Percentiles rank a stretch among this genome's conserved stretches.
Conservation (phyloP, 2,797 vertebrate species). For the Mormyrops attenuatus region DNA sequence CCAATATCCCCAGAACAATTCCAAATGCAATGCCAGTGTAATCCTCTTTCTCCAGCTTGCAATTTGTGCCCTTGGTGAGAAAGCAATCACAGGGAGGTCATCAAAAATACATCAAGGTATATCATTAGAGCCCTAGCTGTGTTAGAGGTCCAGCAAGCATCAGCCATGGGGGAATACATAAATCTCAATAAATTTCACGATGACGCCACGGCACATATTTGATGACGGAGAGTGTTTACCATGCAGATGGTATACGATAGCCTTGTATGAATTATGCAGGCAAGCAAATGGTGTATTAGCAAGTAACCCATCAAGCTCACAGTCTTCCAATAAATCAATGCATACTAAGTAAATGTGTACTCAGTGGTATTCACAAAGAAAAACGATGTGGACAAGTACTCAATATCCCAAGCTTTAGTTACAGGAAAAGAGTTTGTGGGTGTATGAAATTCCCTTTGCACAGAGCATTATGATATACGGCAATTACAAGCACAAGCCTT, state of each 20-base stretch:
- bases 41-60: neutral
- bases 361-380: neutral
- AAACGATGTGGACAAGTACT: neutral
- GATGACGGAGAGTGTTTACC: neutral
- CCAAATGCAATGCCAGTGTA: neutral
- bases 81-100: neutral
- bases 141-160: neutral
- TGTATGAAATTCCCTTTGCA: neutral
- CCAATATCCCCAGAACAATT: neutral
- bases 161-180: neutral
- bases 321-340: neutral
- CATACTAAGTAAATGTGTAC: neutral
- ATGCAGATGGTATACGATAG: neutral
- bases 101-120: neutral
- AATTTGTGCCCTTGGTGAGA: neutral
- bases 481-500: neutral
- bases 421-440: neutral
- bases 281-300: neutral
- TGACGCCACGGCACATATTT: neutral
- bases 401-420: neutral
- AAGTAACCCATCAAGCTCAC: neutral
- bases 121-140: neutral
- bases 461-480: neutral
- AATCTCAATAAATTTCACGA: neutral
- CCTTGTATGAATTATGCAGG: neutral